Percentiles rank a stretch among this genome's conserved stretches.
phyloP scores from a whole-genome alignment of 2,113 vertebrate species.

The Myrmecophaga tridactyla region DNA sequence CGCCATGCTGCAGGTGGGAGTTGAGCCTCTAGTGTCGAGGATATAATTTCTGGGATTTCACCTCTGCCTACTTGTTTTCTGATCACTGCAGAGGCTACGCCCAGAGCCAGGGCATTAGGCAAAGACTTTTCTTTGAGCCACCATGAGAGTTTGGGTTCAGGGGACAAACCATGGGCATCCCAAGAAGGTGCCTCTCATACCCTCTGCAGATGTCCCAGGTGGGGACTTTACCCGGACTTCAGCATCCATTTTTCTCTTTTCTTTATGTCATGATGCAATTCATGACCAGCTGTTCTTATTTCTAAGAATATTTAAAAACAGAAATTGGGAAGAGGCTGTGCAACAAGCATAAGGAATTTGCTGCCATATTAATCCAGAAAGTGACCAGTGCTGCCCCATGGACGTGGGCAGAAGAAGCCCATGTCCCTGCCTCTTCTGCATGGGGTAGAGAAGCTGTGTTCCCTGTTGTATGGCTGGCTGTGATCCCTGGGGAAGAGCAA shows the following conservation, averaged over 20 bases:
- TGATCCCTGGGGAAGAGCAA: not conserved
- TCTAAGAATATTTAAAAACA: rapidly evolving
- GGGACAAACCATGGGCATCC: rapidly evolving
- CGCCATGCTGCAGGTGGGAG: rapidly evolving
- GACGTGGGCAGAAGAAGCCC: not conserved
- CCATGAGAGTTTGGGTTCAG: rapidly evolving
- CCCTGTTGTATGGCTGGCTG: rapidly evolving
- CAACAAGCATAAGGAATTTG: rapidly evolving
- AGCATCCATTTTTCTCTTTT: rapidly evolving
- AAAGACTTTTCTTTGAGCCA: rapidly evolving
- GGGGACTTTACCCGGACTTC: too few species aligned
- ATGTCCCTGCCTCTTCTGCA: too few species aligned
- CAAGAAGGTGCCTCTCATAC: too few species aligned
- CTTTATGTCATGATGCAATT: not conserved
- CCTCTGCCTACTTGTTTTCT: not conserved
- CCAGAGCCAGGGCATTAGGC: too few species aligned
- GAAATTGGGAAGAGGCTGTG: not conserved
- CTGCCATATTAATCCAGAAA: rapidly evolving
- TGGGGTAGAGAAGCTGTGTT: rapidly evolving
- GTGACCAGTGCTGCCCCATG: rapidly evolving
- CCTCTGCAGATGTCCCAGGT: rapidly evolving
- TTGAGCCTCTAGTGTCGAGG: rapidly evolving
- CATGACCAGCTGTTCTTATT: not conserved
- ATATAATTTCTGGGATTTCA: rapidly evolving
- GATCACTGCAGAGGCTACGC: rapidly evolving